Base-by-base conservation (phyloP, 2,888 invertebrate species). In the Apodemia zela region DNA sequence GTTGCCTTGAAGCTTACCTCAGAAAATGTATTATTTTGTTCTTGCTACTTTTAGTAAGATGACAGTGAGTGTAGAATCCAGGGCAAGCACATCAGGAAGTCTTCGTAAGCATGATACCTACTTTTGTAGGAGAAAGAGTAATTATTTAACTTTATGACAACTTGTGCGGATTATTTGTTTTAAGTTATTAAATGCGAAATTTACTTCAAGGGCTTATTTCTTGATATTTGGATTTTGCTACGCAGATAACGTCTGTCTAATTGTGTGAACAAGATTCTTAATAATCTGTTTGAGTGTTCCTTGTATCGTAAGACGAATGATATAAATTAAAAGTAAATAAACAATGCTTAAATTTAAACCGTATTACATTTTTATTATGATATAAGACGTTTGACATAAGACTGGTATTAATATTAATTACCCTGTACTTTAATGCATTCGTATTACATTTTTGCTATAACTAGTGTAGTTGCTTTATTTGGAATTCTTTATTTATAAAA, bases 51-150 rank as follows among this genome's bases (percentile, higher is more conserved):
- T 13, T 13, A 38, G 11, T 38, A 38, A 10, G 29, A 62, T 58
- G 15, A 58, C 58, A 62, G 45, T 62, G 62, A 58, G 58, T 47
- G 45, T 29, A 33, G 62, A 62, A 62, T 62, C 58, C 57, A 29
- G 45, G 58, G 33, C 58, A 62, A 58, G 62, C 62, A 62, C n/a
- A 25, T 29, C 25, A 58, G 54, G 58, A 62, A 45, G 62, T 62
- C 11, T 51, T 21, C 21, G 21, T 21, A 57, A 57, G 17, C 17
- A 29, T 6, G 18, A 17, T 21, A 21, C 11, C 3, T 38, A 13
- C 38, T 45, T 25, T 42, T 54, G 18, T 18, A 35, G 51, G 49
- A 35, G 21, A 61, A 35, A 54, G 11, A 25, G 21, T 60, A 61
- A 51, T 51, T 11, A 38, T 38, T 13, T 38, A 13, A 11, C 1